phyloP scores from a whole-genome alignment of 2,113 vertebrate species.

The Myrmophylax atrothorax region DNA sequence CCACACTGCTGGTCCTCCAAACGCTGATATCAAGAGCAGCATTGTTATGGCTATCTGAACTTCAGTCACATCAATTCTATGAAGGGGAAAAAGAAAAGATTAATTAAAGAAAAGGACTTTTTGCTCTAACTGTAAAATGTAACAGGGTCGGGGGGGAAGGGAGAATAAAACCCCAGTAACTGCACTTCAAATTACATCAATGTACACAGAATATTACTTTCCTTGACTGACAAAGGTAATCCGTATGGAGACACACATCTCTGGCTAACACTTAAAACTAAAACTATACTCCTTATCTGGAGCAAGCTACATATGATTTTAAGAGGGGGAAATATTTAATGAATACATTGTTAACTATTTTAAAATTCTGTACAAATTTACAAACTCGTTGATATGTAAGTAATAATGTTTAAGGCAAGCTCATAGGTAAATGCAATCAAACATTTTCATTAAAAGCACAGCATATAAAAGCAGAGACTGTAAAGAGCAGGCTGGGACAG shows the following conservation, averaged over 20 bases:
- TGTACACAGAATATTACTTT: background rate
- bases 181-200: background rate
- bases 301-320: background rate
- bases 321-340: background rate
- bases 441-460: background rate
- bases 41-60: constrained; percentile 87
- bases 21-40: constrained; percentile 88
- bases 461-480: background rate
- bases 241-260: background rate
- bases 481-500: background rate
- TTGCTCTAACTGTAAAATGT: background rate
- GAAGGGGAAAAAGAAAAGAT: background rate
- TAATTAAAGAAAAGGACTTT: background rate
- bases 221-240: background rate
- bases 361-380: background rate
- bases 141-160: fast-evolving
- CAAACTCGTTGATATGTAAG: background rate
- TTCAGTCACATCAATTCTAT: constrained; percentile 95
- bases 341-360: background rate
- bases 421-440: background rate
- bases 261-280: background rate
- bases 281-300: background rate
- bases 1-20: constrained; percentile 88
- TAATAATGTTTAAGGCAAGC: background rate
- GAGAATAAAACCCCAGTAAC: background rate